Evolutionary conservation across 2,888 invertebrate species (phyloP).

Genomic region (Erannis defoliaria): DNA sequence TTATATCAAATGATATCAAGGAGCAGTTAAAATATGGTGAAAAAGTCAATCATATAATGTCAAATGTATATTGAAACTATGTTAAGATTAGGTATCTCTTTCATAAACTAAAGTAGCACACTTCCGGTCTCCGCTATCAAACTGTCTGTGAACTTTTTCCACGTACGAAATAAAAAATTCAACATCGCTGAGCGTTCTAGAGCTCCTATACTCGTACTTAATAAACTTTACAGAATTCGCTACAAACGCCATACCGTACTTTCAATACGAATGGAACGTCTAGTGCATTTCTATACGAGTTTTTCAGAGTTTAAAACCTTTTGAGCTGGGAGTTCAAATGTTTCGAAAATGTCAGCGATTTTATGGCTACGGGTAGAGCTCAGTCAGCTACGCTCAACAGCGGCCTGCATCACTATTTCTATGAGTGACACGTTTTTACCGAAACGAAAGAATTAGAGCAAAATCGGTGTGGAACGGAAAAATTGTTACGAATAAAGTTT

Average conservation of each 20-base stretch:
- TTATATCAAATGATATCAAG: too few species aligned
- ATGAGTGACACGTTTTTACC: background rate
- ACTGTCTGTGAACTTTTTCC: background rate
- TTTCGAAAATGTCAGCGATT: slow-evolving; percentile 17
- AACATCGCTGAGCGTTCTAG: background rate
- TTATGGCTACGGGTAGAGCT: slow-evolving; percentile 1
- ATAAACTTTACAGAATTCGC: slow-evolving; percentile 13
- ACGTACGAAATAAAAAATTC: background rate
- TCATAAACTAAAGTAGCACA: too few species aligned
- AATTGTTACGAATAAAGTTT: too few species aligned
- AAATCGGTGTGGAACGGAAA: too few species aligned
- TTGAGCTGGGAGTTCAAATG: slow-evolving; percentile 13
- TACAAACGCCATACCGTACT: slow-evolving; percentile 8
- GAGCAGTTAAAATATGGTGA: too few species aligned
- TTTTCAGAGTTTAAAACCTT: slow-evolving; percentile 11
- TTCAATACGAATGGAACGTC: slow-evolving; percentile 12
- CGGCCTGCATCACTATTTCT: background rate
- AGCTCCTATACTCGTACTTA: background rate
- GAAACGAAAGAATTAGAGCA: background rate
- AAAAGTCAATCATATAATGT: too few species aligned
- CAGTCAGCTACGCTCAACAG: too few species aligned
- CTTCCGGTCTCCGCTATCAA: background rate
- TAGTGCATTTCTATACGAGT: slow-evolving; percentile 14
- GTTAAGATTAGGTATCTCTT: too few species aligned
- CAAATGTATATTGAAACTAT: too few species aligned